Evolutionary conservation across 2,797 vertebrate genomes (phyloP), one percentile per base, ranked within the genome.

Genomic region (Rhadinocentrus ornatus): DNA sequence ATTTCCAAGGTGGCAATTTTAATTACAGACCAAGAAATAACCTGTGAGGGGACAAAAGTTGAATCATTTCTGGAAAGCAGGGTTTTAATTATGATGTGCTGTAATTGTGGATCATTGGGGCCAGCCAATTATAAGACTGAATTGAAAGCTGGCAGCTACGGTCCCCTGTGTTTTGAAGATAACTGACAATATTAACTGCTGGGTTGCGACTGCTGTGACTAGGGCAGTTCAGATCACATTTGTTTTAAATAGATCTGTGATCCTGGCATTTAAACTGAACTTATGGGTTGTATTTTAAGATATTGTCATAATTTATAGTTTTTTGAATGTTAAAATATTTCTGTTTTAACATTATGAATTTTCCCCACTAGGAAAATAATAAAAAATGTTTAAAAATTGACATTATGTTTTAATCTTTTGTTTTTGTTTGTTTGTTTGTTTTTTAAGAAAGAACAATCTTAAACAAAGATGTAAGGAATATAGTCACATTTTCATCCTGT

Each of bases 61-160:
- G 71, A 91, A 79, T 81, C 59, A 72, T 87, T 86, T 86, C 72
- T 50, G 24, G 80, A 85, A 83, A 88, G 86, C 79, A 34, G 68
- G 63, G 74, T 74, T 81, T 92, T 92, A 91, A 93, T 93, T 91
- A 92, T 90, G 87, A 90, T 81, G 87, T 86, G 73, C 74, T 82
- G 78, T 92, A 91, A 93, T 91, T 92, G 90, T 85, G 75, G 78
- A 90, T 90, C 86, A 91, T 89, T 78, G 73, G 82, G 79, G 85
- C 85, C 69, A 85, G 83, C 74, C 82, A 88, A 89, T 92, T 86
- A 88, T 69, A 48, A 80, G 81, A 88, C 68, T 75, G 81, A 83
- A 88, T 77, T 66, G 69, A 77, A 71, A 78, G 64, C 79, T 82
- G 83, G 79, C 85, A 71, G 82, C 75, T 50, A 34, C 1, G 4